Evolutionary conservation across 1,140 invertebrate genomes (phyloP), one percentile per base, ranked within the genome.

Genomic region (Thaumatotibia leucotreta): DNA sequence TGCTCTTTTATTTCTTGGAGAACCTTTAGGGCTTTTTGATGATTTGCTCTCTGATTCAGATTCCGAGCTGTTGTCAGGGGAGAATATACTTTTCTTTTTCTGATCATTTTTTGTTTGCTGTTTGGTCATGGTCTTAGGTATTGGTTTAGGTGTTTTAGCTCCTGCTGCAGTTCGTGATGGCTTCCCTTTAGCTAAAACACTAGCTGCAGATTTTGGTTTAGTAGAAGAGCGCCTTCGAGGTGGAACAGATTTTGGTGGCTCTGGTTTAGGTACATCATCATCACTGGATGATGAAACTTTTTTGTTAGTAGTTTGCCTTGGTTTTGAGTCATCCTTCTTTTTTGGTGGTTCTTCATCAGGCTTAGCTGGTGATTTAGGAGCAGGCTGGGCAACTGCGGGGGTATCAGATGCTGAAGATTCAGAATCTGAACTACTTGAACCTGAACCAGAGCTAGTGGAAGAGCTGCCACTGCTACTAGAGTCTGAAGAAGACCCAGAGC

Each of bases 21-120:
- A 83, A 8, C 69, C 79, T 71, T 89, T 88, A 4, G 85, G 74
- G 68, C 80, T 84, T 58, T 88, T 88, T 1, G 77, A 75, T 32
- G 79, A 76, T 52, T 88, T 91, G 23, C 83, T 88, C 52, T 92
- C 92, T 2, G 83, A 73, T 70, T 95, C 95, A 67, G 95, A 95
- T 84, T 95, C 95, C 29, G 95, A 95, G 82, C 95, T 95, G 72
- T 96, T 96, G 73, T 96, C 95, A 0, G 95, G 95, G 70, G 95
- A 96, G 73, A 96, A 96, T 78, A 96, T 96, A 83, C 95, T 96
- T 79, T 96, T 96, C 68, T 95, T 95, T 73, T 96, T 96, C 11
- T 92, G 78, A 63, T 84, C 75, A 63, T 63, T 85, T 92, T 80
- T 8, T 66, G 72, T 61, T 58, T 65, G 50, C 50, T 52, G 52